Evolutionary conservation across 1,140 invertebrate genomes (phyloP), one percentile per base, ranked within the genome.

Genomic region (Euura lappo): DNA sequence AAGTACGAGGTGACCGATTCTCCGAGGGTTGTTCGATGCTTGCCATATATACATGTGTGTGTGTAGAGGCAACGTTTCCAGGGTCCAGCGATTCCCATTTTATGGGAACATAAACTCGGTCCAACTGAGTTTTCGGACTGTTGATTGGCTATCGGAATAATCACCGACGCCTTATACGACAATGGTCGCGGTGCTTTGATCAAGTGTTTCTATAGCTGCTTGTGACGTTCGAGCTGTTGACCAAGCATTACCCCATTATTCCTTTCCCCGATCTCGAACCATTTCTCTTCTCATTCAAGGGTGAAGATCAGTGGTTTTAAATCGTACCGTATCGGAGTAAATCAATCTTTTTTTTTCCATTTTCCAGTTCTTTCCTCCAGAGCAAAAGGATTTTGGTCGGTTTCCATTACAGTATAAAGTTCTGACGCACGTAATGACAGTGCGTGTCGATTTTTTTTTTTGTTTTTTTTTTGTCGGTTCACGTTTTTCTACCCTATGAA

Each of bases 71-170:
- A 68, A 44, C 66, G 8, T 64, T 28, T 28, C 13, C 8, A 10
- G 66, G 66, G 28, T 68, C 44, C 66, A 44, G 28, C 73, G 76
- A 77, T 81, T 76, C 72, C 70, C 66, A 74, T 81, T 82, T 82
- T 80, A 82, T 81, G 77, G 76, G 67, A 44, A 74, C 80, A 80
- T 79, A 28, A 82, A 80, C 69, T 73, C 74, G 75, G 79, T 79
- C 76, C 71, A 74, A 66, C 66, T 70, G 68, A 75, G 73, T 73
- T 74, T 72, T 74, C 69, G 68, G 78, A 73, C 78, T 66, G 75
- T 78, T 74, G 75, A 82, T 82, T 82, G 80, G 75, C 72, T 76
- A 77, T 70, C 66, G 71, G 70, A 74, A 76, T 77, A 77, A 80
- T 67, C 64, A 71, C 70, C 51, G 72, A 65, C 73, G 71, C 71